Evolutionary conservation across 2,113 vertebrate species (phyloP).

Genomic region (Rhipidura dahli): DNA sequence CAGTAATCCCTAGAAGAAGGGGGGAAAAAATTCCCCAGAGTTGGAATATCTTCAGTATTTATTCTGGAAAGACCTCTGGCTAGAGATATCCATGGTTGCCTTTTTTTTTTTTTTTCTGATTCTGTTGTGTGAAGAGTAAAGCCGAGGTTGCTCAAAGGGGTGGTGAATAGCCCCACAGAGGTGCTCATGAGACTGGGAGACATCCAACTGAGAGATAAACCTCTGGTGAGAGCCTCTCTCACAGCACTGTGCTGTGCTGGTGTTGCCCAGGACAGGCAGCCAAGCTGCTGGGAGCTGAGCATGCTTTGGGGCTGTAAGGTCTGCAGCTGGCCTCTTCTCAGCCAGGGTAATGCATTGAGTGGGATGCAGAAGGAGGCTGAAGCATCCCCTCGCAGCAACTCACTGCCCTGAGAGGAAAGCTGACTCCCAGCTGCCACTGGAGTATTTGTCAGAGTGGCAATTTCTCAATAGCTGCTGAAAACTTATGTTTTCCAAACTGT

Average conservation of each 20-base stretch:
- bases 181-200: accelerated
- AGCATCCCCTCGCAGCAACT: no score
- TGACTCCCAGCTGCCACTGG: neutral
- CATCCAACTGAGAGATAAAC: neutral
- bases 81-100: neutral
- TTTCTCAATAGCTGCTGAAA: neutral
- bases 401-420: neutral
- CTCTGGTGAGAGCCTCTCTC: neutral
- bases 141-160: neutral
- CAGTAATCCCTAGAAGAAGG: neutral
- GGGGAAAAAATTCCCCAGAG: accelerated
- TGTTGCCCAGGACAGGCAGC: neutral
- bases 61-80: neutral
- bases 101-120: neutral
- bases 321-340: neutral
- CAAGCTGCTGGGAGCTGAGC: neutral
- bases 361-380: neutral
- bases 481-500: neutral
- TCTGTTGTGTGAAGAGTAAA: neutral
- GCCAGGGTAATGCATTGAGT: neutral
- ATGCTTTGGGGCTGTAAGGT: neutral
- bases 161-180: accelerated
- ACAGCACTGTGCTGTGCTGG: neutral
- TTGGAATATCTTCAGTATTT: neutral
- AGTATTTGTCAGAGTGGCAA: neutral